These are phyloP conservation scores for Anaspis maculata DNA, from an alignment of 2,888 invertebrate species.

Conservation along the genomic window DNA sequence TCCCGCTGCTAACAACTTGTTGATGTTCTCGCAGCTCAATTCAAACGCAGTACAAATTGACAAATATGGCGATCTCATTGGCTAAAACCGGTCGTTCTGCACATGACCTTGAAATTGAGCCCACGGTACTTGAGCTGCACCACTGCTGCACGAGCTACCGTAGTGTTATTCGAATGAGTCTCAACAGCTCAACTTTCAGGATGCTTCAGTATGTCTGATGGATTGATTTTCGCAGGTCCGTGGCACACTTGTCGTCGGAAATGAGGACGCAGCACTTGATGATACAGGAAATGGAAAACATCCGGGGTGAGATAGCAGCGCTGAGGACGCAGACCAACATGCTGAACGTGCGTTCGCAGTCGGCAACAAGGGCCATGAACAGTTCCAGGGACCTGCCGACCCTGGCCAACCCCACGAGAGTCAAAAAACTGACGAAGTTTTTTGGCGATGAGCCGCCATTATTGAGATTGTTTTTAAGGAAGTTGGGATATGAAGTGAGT, in stretches of 20 bases:
- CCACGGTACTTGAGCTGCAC: too few relatives aligned
- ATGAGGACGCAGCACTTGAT: conserved; percentile 84
- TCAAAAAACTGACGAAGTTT: conserved; percentile 85
- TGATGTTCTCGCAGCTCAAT: too few relatives aligned
- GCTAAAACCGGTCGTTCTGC: too few relatives aligned
- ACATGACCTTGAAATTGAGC: too few relatives aligned
- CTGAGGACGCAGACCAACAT: conserved; percentile 60
- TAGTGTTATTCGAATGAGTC: too few relatives aligned
- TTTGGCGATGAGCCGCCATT: conserved; percentile 90
- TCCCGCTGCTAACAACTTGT: neutral
- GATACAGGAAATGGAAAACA: conserved; percentile 83
- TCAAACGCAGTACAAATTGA: too few relatives aligned
- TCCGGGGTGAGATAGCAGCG: conserved; percentile 73
- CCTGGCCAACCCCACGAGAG: conserved; percentile 77
- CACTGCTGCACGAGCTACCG: too few relatives aligned
- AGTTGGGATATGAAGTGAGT: conserved; percentile 81
- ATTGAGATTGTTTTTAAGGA: conserved; percentile 79
- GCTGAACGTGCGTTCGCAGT: conserved; percentile 56
- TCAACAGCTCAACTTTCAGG: too few relatives aligned
- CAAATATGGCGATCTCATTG: too few relatives aligned
- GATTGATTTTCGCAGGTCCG: too few relatives aligned
- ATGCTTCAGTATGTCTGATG: too few relatives aligned
- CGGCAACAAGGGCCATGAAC: conserved; percentile 49
- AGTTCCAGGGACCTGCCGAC: conserved; percentile 55
- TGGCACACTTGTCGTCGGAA: conserved; percentile 85